Conservation (phyloP, 2,888 invertebrate species). For the Epiblema foenella region DNA sequence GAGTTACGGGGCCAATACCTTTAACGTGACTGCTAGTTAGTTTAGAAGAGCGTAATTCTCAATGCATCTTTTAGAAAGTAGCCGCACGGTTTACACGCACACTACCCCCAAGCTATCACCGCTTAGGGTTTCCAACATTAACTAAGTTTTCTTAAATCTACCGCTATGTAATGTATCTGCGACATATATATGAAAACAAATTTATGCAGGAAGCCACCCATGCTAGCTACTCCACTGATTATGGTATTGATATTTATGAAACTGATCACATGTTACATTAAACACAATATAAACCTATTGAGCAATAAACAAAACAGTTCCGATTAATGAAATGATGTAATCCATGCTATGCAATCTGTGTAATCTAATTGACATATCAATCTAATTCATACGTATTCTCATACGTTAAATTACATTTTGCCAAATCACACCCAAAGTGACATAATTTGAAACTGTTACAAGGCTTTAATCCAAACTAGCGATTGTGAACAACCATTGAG, state of each 20-base stretch:
- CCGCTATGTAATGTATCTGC: no score
- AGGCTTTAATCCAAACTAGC: conserved; percentile 5
- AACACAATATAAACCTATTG: conserved; percentile 47
- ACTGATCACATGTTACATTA: neutral
- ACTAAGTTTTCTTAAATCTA: no score
- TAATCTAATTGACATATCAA: conserved; percentile 20
- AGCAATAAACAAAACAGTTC: conserved; percentile 45
- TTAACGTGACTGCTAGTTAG: no score
- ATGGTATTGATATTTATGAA: neutral
- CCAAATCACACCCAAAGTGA: conserved; percentile 47
- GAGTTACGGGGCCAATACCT: no score
- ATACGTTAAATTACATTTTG: conserved; percentile 36
- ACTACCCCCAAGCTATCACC: no score
- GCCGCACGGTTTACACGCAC: no score
- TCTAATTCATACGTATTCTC: neutral
- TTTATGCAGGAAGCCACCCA: no score
- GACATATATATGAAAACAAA: neutral
- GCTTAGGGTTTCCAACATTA: no score
- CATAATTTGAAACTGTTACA: conserved; percentile 51
- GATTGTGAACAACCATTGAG: neutral
- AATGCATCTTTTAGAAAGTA: no score
- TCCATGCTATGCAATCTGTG: neutral
- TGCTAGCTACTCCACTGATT: neutral
- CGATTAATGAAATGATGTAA: conserved; percentile 23
- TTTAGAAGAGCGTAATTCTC: no score